Base-by-base conservation (phyloP, 2,797 vertebrate genomes). In the Otus scops region DNA sequence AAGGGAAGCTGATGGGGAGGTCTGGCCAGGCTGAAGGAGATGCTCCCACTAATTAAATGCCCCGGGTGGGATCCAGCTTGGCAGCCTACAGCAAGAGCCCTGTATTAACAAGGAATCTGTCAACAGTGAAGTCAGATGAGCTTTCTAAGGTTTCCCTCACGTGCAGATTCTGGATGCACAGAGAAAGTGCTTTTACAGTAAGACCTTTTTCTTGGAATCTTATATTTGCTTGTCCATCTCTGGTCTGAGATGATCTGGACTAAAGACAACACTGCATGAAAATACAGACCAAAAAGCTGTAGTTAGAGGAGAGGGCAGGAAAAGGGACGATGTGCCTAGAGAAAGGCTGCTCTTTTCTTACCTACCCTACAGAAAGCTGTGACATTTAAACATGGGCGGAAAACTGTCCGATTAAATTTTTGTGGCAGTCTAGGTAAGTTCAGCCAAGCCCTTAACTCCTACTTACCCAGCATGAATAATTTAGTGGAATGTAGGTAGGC, bases 191-290 rank as follows among this genome's bases (percentile, higher is more conserved):
- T 74, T 78, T 56, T 19, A 30, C 26, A 43, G 20, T 4, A 10
- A 51, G 38, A 60, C 20, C 24, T 38, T 69, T n/a, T 50, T 27
- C 61, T 51, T 50, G 10, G 70, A 87, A 15, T 47, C 17, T 32
- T 18, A 18, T 17, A 6, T 28, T 48, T 63, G 34, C 43, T 63
- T 13, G 39, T 39, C 48, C 24, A 18, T 32, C 74, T 61, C 43
- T 71, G 41, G 17, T 27, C n/a, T 56, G 51, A 56, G 22, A 30
- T 8, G 30, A 28, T 18, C 48, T 68, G 59, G 34, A 48, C 18
- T 39, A 39, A 85, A 73, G n/a, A 5, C 19, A 45, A 4, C 0
- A 0, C 21, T 43, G 48, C 28, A 9, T 57, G 51, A 36, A 75
- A 86, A 30, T 36, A 69, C 26, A 38, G 43, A 28, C 21, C 19